Percentiles rank a stretch among this genome's conserved stretches.
Evolutionary conservation across 2,113 vertebrate species (phyloP).

Genomic region (Catharus bicknelli): DNA sequence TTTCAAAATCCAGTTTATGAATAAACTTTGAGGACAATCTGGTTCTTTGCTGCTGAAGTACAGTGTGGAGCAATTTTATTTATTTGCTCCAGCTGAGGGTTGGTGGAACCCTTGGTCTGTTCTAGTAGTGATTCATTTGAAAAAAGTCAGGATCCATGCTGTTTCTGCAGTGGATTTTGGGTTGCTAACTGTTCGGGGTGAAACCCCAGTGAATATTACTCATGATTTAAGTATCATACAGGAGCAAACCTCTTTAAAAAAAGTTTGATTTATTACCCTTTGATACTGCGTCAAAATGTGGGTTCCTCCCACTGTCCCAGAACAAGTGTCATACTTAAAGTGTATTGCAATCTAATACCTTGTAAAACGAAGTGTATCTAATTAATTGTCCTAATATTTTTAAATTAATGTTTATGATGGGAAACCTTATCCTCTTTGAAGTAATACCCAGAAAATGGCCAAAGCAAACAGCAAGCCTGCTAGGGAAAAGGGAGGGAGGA

Average conservation of each 20-base stretch:
- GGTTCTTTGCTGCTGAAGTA: not conserved
- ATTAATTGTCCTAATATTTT: constrained; percentile 85
- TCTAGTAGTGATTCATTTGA: not conserved
- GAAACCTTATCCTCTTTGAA: constrained; percentile 84
- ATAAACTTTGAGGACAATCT: not conserved
- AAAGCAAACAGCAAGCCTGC: constrained; percentile 53
- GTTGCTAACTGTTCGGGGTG: not conserved
- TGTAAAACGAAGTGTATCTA: constrained; percentile 87
- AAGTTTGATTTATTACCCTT: constrained; percentile 51
- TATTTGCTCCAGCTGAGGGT: not conserved
- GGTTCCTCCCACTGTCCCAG: constrained; percentile 30
- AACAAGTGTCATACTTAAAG: constrained; percentile 76
- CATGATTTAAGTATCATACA: not conserved
- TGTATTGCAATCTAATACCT: constrained; percentile 79
- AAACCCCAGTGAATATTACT: not conserved
- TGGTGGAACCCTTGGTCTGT: not conserved
- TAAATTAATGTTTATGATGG: constrained; percentile 77
- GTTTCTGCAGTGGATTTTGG: not conserved
- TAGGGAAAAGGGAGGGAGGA: constrained; percentile 51
- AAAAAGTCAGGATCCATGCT: not conserved
- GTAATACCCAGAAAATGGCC: constrained; percentile 78
- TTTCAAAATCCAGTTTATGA: not conserved
- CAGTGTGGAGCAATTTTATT: not conserved
- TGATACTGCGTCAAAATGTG: constrained; percentile 46
- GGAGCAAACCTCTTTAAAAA: not conserved